Evolutionary conservation across 2,113 vertebrate species (phyloP).

Genomic region (Atlantisia rogersi): DNA sequence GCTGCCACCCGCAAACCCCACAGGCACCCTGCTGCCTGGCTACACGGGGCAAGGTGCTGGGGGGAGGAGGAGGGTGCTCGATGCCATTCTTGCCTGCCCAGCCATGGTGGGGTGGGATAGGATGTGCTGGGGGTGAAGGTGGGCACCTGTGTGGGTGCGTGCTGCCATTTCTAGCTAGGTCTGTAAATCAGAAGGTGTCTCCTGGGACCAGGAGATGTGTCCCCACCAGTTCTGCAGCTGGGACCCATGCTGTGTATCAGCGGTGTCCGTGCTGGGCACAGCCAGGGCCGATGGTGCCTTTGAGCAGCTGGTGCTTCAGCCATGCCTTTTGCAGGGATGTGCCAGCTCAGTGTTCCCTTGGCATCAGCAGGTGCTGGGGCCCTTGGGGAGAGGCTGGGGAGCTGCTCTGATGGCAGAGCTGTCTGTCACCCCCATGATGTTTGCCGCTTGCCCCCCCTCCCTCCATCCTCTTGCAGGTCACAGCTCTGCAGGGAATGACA

Average conservation of each 20-base stretch:
- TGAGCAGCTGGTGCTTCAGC: background rate
- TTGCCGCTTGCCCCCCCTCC: background rate
- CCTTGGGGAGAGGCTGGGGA: background rate
- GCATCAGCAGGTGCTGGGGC: rapidly evolving
- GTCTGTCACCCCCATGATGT: background rate
- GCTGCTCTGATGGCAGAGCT: rapidly evolving
- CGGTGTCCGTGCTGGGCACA: background rate
- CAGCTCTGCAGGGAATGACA: background rate
- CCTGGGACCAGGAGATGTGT: background rate
- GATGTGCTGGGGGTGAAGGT: background rate
- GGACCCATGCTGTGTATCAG: rapidly evolving
- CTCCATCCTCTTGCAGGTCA: background rate
- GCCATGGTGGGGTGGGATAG: background rate
- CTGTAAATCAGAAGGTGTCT: background rate
- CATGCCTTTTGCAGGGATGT: background rate
- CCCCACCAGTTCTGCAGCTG: background rate
- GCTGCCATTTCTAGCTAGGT: background rate
- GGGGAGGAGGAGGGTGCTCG: background rate
- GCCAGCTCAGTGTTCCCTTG: background rate
- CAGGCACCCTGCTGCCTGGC: background rate
- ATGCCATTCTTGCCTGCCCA: background rate
- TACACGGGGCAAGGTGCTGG: background rate
- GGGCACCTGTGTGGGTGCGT: background rate
- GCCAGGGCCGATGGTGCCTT: background rate
- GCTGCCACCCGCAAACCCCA: background rate